Evolutionary conservation across 1,140 invertebrate species (phyloP), one percentile per base, ranked within the genome.

Genomic region (Antheraea mylitta): DNA sequence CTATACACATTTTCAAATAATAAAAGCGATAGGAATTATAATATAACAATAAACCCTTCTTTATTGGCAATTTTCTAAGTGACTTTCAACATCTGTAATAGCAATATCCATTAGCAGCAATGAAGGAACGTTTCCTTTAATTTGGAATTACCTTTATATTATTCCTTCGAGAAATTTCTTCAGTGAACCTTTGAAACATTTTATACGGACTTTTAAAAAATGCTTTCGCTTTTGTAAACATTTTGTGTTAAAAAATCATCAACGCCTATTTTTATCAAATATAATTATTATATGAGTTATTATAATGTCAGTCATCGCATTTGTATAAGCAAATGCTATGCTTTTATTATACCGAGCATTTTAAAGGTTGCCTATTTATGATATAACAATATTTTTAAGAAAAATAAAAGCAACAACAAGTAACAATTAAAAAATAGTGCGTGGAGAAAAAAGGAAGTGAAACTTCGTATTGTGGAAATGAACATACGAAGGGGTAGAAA

Each of bases 41-140:
- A 53, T n/a, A 13, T 53, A 53, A 53, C 45, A 53, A 53, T 53
- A 53, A 53, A 53, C 45, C 45, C 45, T 53, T 53, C 45, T n/a
- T 53, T 13, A 13, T 13, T n/a, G 45, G 45, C 13, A 53, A 53
- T 53, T 53, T 53, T 53, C 45, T 53, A 53, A 53, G 45, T 53
- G 45, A 53, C 45, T 53, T 53, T 53, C 45, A 53, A 53, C 45
- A 53, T 53, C 45, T 53, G 16, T 53, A 53, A 53, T 16, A 53
- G 45, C 45, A 53, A 53, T 53, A 53, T 53, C 45, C 45, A 53
- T 53, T 53, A 53, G 45, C 45, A 53, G 45, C 45, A 9, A 53
- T 53, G 5, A 53, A 53, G 6, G 45, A 53, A 53, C 45, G 45
- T 53, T 53, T 53, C 45, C 16, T 53, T 53, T 53, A 53, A 53